Conservation (phyloP, 2,113 vertebrate genomes). For the Aplodontia rufa region DNA sequence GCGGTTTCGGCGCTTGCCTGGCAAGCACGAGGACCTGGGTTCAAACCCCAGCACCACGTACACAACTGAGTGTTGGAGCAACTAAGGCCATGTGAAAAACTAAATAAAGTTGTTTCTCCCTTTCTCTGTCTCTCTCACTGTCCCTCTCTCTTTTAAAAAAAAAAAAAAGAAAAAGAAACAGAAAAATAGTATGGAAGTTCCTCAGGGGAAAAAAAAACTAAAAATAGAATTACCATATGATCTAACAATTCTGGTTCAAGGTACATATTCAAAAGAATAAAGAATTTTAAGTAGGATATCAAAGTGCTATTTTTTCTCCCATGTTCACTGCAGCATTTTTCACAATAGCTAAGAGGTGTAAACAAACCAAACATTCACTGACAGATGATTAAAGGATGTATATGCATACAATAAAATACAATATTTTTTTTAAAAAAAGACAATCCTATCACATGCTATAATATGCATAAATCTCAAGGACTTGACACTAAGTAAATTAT, state of each 20-base stretch:
- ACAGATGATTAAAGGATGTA: not conserved
- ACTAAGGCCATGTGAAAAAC: too few species aligned
- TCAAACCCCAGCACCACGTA: too few species aligned
- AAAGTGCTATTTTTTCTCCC: not conserved
- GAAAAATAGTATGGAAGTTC: too few species aligned
- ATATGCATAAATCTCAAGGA: not conserved
- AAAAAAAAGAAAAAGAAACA: too few species aligned
- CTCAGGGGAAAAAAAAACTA: not conserved
- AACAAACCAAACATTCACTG: not conserved
- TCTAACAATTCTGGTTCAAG: not conserved
- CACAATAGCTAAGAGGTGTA: not conserved
- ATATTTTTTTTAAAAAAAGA: not conserved
- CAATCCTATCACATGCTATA: not conserved
- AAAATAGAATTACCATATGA: not conserved
- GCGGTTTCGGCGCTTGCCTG: too few species aligned
- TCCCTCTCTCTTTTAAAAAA: too few species aligned
- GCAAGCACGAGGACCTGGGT: too few species aligned
- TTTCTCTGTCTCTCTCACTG: too few species aligned
- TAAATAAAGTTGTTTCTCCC: too few species aligned
- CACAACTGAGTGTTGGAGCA: too few species aligned
- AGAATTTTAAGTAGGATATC: not conserved
- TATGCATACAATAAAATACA: not conserved
- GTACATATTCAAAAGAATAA: not conserved
- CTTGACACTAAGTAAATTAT: not conserved
- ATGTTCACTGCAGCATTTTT: not conserved